Percentiles rank a stretch among this genome's conserved stretches.
Evolutionary conservation across 2,888 invertebrate species (phyloP).

Genomic region (Pterobdella sp.): DNA sequence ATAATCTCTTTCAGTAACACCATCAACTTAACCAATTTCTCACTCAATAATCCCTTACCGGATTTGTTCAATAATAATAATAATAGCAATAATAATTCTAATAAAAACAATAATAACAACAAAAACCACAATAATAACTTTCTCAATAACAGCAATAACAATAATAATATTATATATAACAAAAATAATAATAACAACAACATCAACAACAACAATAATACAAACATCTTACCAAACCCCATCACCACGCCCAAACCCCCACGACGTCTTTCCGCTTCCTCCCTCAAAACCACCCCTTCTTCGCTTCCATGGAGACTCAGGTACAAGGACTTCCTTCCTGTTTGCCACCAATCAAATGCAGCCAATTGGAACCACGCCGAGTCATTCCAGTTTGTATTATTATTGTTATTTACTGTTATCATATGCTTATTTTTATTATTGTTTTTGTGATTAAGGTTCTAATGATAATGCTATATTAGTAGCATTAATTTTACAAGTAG

Average conservation of each 20-base stretch:
- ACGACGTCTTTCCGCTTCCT: not conserved
- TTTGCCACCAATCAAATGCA: not conserved
- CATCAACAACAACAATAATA: not conserved
- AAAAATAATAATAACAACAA: not conserved
- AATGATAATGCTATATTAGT: too few species aligned
- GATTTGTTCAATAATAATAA: too few species aligned
- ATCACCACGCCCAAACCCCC: too few species aligned
- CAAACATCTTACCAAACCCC: too few species aligned
- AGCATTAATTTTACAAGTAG: too few species aligned
- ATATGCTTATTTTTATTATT: not conserved
- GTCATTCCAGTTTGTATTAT: slow-evolving; percentile 15
- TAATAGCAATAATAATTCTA: too few species aligned
- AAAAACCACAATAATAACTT: not conserved
- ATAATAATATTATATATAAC: not conserved
- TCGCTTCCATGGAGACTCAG: slow-evolving; percentile 10
- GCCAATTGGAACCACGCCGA: slow-evolving; percentile 7
- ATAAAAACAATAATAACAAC: not conserved
- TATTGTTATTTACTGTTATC: not conserved
- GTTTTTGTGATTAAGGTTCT: not conserved
- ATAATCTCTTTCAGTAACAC: not conserved
- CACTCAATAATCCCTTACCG: not conserved
- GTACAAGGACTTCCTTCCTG: slow-evolving; percentile 19
- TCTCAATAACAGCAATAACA: not conserved
- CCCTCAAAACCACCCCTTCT: not conserved
- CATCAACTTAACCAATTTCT: not conserved